phyloP scores from a whole-genome alignment of 2,888 invertebrate genomes.

The Caprella mutica region DNA sequence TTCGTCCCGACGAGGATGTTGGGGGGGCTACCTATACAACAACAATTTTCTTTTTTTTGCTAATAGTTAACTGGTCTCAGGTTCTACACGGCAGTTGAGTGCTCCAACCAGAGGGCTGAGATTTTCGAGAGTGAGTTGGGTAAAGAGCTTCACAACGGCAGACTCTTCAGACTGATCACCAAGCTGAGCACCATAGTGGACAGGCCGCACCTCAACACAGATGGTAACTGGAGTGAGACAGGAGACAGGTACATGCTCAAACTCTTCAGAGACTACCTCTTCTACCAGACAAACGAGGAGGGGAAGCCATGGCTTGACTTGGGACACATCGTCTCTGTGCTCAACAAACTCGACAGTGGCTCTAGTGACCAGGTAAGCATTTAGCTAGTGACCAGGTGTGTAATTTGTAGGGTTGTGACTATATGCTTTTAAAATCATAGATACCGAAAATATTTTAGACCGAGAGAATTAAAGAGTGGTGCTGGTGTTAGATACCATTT shows the following conservation, averaged over 20 bases:
- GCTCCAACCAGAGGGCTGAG: conserved; percentile 74
- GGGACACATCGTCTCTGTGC: conserved; percentile 82
- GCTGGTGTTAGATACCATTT: too few relatives aligned
- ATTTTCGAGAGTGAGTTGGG: conserved; percentile 78
- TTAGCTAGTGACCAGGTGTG: not conserved
- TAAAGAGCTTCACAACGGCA: conserved; percentile 88
- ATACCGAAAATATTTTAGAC: too few relatives aligned
- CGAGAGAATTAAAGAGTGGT: too few relatives aligned
- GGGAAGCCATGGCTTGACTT: conserved; percentile 93
- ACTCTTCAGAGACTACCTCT: conserved; percentile 91
- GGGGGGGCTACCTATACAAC: too few relatives aligned
- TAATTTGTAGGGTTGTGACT: too few relatives aligned
- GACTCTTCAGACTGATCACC: conserved; percentile 75
- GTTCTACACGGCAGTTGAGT: conserved; percentile 94
- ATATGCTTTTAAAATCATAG: too few relatives aligned
- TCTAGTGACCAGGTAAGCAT: conserved; percentile 58
- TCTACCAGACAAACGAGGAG: conserved; percentile 86
- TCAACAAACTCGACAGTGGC: conserved; percentile 84
- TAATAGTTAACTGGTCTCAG: conserved; percentile 19
- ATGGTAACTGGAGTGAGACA: conserved; percentile 92
- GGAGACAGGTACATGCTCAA: conserved; percentile 97
- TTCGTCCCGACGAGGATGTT: too few relatives aligned
- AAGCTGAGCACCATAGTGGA: conserved; percentile 93
- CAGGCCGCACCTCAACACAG: conserved; percentile 83
- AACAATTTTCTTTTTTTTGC: too few relatives aligned